Evolutionary conservation across 2,113 vertebrate species (phyloP).

Genomic region (Australoheros scitulus): DNA sequence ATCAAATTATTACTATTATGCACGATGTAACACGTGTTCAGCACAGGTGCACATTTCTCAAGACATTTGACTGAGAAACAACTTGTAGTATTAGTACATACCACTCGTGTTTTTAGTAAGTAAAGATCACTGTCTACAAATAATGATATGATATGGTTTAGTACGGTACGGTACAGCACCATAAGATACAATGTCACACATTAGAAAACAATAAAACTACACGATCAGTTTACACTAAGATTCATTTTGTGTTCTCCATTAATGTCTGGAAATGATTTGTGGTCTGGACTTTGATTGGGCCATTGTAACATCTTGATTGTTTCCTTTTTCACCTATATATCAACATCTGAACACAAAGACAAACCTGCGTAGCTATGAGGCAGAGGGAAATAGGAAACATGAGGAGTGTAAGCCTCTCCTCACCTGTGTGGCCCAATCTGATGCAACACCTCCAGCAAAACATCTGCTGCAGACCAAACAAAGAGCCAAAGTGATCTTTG

Average conservation of each 20-base stretch:
- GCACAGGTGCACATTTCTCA: not conserved
- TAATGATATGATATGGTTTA: not conserved
- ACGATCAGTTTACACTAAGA: not conserved
- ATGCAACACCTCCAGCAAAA: constrained; percentile 19
- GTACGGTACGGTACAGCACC: not conserved
- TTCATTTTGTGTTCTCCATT: too few relatives aligned
- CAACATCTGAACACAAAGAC: not conserved
- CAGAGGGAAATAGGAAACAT: fast-evolving
- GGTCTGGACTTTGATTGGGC: too few relatives aligned
- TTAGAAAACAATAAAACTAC: too few relatives aligned
- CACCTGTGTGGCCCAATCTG: not conserved
- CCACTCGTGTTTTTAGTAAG: not conserved
- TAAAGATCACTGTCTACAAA: not conserved
- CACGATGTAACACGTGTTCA: not conserved
- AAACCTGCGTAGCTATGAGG: not conserved
- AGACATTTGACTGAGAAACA: not conserved
- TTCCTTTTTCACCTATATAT: not conserved
- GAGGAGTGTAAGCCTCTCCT: not conserved
- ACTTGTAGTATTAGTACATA: not conserved
- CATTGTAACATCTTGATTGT: not conserved
- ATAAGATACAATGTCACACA: too few relatives aligned
- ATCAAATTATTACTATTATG: not conserved
- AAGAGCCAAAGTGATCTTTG: not conserved
- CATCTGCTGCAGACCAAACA: constrained; percentile 30
- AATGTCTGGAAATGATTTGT: too few relatives aligned